These are phyloP conservation scores for Eira barbara DNA, from an alignment of 2,113 vertebrate genomes.

Conservation along the genomic window DNA sequence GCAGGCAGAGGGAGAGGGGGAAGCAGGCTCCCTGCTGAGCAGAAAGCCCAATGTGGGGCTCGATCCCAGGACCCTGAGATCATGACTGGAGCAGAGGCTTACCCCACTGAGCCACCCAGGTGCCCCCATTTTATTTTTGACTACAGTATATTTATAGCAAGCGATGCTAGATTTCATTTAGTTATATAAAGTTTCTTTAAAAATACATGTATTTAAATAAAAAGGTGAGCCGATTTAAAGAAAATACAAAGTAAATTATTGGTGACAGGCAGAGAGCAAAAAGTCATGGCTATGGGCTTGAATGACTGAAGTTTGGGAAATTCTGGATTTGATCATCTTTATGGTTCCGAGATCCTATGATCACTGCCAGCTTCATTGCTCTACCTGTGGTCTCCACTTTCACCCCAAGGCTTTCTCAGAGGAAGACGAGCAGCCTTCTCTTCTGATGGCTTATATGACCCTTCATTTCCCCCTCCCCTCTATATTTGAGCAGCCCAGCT, in stretches of 20 bases:
- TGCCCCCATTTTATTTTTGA: background rate
- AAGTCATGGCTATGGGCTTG: background rate
- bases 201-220: background rate
- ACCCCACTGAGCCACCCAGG: too few species aligned
- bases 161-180: background rate
- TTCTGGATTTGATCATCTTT: background rate
- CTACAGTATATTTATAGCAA: background rate
- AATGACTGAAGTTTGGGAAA: background rate
- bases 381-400: background rate
- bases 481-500: background rate
- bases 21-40: too few species aligned
- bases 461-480: background rate
- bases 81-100: too few species aligned
- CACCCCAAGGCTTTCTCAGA: background rate
- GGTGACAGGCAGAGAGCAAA: background rate
- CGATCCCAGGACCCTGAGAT: too few species aligned
- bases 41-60: too few species aligned
- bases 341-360: background rate
- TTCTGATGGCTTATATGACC: background rate
- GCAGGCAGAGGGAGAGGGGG: too few species aligned
- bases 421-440: background rate
- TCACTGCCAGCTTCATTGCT: background rate
- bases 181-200: background rate
- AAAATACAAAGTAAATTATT: background rate
- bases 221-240: background rate